Evolutionary conservation across 2,888 invertebrate genomes (phyloP).

Genomic region (Trachelus iudaicus): DNA sequence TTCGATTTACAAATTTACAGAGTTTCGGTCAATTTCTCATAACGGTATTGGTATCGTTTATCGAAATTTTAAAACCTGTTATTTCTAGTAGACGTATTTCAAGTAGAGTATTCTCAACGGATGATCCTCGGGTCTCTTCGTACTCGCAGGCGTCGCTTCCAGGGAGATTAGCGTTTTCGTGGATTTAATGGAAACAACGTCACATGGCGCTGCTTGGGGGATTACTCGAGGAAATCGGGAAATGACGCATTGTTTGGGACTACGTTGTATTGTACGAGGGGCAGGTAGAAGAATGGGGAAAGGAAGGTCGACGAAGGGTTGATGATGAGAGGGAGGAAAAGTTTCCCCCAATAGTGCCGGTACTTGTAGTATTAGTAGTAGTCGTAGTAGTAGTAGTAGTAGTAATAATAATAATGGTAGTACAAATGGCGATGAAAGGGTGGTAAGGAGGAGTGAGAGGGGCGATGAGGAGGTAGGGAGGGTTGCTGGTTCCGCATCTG

Average conservation of each 20-base stretch:
- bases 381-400: no score
- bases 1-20: no score
- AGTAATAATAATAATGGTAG: no score
- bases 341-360: no score
- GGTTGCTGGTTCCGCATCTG: slow-evolving; percentile 12
- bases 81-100: no score
- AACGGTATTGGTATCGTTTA: no score
- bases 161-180: background rate
- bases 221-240: slow-evolving; percentile 38
- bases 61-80: no score
- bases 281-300: slow-evolving; percentile 21
- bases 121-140: slow-evolving; percentile 12
- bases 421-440: background rate
- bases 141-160: background rate
- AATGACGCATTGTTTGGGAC: slow-evolving; percentile 42
- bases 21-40: no score
- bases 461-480: slow-evolving; percentile 7
- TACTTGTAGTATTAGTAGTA: no score
- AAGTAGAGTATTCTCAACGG: slow-evolving; percentile 10
- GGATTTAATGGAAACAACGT: background rate
- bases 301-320: background rate
- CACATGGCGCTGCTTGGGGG: background rate
- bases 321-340: slow-evolving; percentile 2
- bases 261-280: slow-evolving; percentile 26
- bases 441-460: slow-evolving; percentile 3